Percentiles rank a stretch among this genome's conserved stretches.
Conservation (phyloP, 1,140 invertebrate genomes). For the Branchinecta lynchi region DNA sequence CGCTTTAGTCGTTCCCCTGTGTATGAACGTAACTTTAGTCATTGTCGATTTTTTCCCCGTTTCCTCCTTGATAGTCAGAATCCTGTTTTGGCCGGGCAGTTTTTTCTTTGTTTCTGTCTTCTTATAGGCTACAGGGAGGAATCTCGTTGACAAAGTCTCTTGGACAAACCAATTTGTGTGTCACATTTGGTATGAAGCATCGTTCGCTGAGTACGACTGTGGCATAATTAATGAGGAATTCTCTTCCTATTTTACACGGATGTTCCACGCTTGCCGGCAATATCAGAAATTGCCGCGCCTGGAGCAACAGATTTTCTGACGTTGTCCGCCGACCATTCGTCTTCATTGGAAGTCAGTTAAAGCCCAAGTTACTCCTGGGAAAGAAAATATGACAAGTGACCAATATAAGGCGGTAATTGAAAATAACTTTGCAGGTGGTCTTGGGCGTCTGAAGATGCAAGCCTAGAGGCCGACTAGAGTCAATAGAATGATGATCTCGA, state of each 20-base stretch:
- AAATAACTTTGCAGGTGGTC: slow-evolving; percentile 6
- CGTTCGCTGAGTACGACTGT: background rate
- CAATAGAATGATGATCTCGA: slow-evolving; percentile 3
- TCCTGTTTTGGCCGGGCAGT: background rate
- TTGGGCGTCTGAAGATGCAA: background rate
- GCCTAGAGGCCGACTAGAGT: slow-evolving; percentile 1
- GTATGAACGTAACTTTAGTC: background rate
- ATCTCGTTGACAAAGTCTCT: background rate
- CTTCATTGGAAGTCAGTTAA: background rate
- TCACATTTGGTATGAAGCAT: slow-evolving; percentile 1
- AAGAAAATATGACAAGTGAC: slow-evolving; percentile 7
- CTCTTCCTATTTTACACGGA: background rate
- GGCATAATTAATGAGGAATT: slow-evolving; percentile 11
- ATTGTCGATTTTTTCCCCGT: background rate
- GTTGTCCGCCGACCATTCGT: background rate
- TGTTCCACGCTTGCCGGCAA: background rate
- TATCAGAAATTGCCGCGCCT: background rate
- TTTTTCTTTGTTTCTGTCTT: background rate
- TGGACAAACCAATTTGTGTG: slow-evolving; percentile 1
- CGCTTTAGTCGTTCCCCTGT: no score
- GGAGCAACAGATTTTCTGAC: slow-evolving; percentile 8
- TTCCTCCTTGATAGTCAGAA: background rate
- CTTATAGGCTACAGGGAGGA: background rate
- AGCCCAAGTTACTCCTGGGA: background rate
- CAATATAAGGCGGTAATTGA: slow-evolving; percentile 10